These are phyloP conservation scores for Orestias chungarensis DNA, from an alignment of 2,797 vertebrate genomes.

Conservation along the genomic window DNA sequence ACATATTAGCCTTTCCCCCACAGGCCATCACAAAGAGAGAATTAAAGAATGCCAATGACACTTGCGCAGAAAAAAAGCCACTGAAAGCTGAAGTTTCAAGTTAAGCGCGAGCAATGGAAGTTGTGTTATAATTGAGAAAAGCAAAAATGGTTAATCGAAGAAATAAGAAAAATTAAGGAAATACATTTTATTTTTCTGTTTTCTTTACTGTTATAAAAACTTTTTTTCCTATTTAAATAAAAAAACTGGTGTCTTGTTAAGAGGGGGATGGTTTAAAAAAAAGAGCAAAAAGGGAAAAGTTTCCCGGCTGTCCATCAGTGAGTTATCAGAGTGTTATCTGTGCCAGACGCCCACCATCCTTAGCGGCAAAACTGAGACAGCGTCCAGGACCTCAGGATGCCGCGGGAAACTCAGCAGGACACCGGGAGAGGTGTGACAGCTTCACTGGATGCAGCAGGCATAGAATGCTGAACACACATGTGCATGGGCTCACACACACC, in stretches of 20 bases:
- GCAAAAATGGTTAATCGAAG: conserved; percentile 56
- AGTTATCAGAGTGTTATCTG: conserved; percentile 78
- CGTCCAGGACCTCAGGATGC: conserved; percentile 77
- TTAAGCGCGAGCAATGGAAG: conserved; percentile 52
- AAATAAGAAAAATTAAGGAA: conserved; percentile 31
- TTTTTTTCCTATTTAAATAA: conserved; percentile 34
- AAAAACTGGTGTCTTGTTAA: conserved; percentile 41
- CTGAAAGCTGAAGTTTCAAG: conserved; percentile 61
- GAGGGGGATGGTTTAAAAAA: conserved; percentile 35
- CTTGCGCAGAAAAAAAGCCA: conserved; percentile 75
- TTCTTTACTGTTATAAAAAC: conserved; percentile 18
- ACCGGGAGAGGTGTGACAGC: conserved; percentile 77
- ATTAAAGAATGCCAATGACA: conserved; percentile 83
- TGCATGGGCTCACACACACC: conserved; percentile 26
- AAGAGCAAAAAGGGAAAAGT: conserved; percentile 53
- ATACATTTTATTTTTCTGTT: conserved; percentile 34
- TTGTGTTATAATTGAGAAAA: conserved; percentile 57
- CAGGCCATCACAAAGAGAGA: conserved; percentile 78
- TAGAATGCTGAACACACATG: conserved; percentile 55
- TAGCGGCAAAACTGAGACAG: conserved; percentile 73
- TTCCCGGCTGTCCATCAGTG: conserved; percentile 77
- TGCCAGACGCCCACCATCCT: conserved; percentile 80
- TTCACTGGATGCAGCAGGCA: conserved; percentile 69
- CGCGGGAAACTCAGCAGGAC: conserved; percentile 78
- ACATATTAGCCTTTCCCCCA: conserved; percentile 86